phyloP scores from a whole-genome alignment of 2,888 invertebrate species.

The Ormyrus thymus region DNA sequence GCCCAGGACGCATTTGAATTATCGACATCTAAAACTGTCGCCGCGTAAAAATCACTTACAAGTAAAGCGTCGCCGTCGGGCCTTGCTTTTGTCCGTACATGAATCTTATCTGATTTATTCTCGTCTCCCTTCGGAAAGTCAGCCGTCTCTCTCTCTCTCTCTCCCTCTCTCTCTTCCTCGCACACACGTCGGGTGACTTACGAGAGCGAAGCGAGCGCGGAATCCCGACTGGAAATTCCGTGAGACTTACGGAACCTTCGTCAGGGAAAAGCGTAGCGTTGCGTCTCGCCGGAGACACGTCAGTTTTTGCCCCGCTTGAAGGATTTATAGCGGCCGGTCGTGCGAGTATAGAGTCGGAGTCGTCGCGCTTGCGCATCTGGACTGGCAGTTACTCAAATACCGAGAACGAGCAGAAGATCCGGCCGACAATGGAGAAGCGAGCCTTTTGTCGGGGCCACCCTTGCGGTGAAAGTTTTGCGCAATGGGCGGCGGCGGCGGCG shows the following conservation, averaged over 20 bases:
- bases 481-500: conserved; percentile 61
- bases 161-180: conserved; percentile 16
- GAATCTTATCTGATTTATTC: conserved; percentile 58
- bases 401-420: conserved; percentile 40
- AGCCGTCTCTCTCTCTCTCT: background rate
- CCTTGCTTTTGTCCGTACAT: conserved; percentile 46
- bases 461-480: conserved; percentile 72
- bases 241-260: conserved; percentile 36
- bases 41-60: conserved; percentile 50
- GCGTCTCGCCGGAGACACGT: conserved; percentile 15
- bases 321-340: conserved; percentile 51
- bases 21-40: conserved; percentile 49
- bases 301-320: conserved; percentile 53
- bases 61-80: background rate
- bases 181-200: background rate
- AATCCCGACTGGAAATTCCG: conserved; percentile 43
- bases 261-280: conserved; percentile 40
- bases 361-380: background rate
- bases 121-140: conserved; percentile 24
- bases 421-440: conserved; percentile 13
- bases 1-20: conserved; percentile 8
- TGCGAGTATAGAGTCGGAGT: background rate
- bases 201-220: background rate
- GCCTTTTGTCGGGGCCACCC: background rate
- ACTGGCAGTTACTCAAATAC: conserved; percentile 55